Evolutionary conservation across 2,113 vertebrate genomes (phyloP).

Genomic region (Corynorhinus townsendii): DNA sequence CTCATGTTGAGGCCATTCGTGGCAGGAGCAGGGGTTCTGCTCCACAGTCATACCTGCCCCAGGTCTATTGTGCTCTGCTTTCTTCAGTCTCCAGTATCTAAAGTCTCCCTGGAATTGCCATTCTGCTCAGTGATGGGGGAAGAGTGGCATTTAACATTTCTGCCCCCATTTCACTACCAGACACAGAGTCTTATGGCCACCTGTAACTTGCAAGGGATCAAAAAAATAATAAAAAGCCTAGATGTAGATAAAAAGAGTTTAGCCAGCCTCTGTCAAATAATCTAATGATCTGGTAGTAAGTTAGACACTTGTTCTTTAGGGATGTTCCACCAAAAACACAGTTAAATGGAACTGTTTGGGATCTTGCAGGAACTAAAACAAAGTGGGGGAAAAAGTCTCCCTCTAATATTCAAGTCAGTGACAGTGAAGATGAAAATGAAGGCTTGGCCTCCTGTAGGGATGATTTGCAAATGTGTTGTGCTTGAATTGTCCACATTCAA

Average conservation of each 20-base stretch:
- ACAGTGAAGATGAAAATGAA: neutral
- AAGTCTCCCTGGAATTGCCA: neutral
- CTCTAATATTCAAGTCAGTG: neutral
- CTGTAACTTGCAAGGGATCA: neutral
- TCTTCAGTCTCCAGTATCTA: neutral
- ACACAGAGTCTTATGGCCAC: neutral
- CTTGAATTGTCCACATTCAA: neutral
- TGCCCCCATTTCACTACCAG: neutral
- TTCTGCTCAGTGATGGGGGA: neutral
- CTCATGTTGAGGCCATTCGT: neutral
- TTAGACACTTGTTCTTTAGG: neutral
- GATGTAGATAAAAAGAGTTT: neutral
- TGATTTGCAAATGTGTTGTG: neutral
- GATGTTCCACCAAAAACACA: neutral
- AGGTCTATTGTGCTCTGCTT: neutral
- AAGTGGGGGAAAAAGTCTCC: neutral
- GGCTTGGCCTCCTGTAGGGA: neutral
- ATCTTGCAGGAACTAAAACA: neutral
- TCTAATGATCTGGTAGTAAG: neutral
- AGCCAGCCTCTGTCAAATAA: neutral
- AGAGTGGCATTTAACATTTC: neutral
- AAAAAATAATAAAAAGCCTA: neutral
- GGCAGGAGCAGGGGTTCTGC: neutral
- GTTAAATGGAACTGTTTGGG: neutral
- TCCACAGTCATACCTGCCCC: neutral